Conservation (phyloP, 2,888 invertebrate species). For the Drosophila yooni region DNA sequence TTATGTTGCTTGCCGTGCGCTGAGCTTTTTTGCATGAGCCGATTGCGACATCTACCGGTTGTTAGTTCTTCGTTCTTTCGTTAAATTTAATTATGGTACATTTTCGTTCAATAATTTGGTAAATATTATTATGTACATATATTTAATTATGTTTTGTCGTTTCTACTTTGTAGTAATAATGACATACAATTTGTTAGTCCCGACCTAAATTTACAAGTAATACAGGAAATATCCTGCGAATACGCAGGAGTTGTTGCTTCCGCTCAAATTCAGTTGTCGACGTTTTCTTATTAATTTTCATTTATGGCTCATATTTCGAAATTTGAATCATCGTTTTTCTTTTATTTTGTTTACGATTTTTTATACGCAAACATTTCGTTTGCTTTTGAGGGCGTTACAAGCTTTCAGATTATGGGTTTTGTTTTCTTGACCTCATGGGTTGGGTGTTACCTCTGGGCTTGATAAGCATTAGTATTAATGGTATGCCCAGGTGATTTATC, state of each 20-base stretch:
- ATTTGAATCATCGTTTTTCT: slow-evolving; percentile 60
- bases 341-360: slow-evolving; percentile 33
- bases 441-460: slow-evolving; percentile 19
- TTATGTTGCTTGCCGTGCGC: background rate
- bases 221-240: slow-evolving; percentile 6
- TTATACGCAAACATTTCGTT: slow-evolving; percentile 54
- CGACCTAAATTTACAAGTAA: background rate
- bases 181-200: background rate
- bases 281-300: slow-evolving; percentile 46
- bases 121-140: background rate
- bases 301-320: slow-evolving; percentile 52
- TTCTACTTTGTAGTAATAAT: background rate
- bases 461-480: slow-evolving; percentile 46
- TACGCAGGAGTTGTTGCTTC: slow-evolving; percentile 19
- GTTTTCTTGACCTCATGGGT: slow-evolving; percentile 51
- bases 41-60: background rate
- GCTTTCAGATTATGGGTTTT: slow-evolving; percentile 59
- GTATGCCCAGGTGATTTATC: slow-evolving; percentile 51
- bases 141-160: background rate
- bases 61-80: background rate
- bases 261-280: slow-evolving; percentile 27
- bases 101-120: background rate
- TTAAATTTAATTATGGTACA: background rate
- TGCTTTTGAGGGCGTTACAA: slow-evolving; percentile 44
- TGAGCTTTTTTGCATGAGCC: background rate